A percentile compares a stretch with the other conserved stretches of the same genome.
Evolutionary conservation across 2,113 vertebrate species (phyloP).

Genomic region (Pedetes capensis): DNA sequence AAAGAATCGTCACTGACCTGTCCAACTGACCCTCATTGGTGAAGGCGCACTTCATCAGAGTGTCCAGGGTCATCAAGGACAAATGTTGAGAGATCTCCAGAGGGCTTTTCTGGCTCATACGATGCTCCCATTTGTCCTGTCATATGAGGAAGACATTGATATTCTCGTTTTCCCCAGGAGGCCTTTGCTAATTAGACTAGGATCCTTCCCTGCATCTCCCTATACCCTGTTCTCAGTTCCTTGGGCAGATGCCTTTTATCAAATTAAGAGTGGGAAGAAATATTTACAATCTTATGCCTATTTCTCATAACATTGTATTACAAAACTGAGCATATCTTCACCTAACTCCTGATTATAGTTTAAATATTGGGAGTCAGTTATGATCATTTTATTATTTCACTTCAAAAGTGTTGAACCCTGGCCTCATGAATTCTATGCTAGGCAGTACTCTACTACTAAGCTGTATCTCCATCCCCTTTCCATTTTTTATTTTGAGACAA

Average conservation of each 20-base stretch:
- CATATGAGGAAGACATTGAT: not conserved
- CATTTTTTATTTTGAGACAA: too few species aligned
- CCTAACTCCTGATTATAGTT: too few species aligned
- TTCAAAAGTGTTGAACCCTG: too few species aligned
- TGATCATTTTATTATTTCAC: too few species aligned
- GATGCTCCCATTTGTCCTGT: slow-evolving; percentile 91
- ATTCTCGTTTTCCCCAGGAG: not conserved
- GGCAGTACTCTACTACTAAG: too few species aligned
- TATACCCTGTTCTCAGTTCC: not conserved
- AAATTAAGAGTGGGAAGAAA: too few species aligned
- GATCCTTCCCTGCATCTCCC: not conserved
- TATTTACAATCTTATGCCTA: too few species aligned
- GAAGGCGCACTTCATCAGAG: slow-evolving; percentile 93
- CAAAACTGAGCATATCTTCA: too few species aligned
- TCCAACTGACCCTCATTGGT: slow-evolving; percentile 86
- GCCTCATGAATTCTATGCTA: too few species aligned
- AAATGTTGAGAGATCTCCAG: slow-evolving; percentile 89
- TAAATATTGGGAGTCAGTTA: too few species aligned
- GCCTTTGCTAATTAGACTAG: not conserved
- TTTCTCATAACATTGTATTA: too few species aligned
- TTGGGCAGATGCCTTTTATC: not conserved
- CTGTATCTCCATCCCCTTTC: too few species aligned
- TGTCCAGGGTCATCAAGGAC: slow-evolving; percentile 94
- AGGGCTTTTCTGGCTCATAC: slow-evolving; percentile 70
- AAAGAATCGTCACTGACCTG: slow-evolving; percentile 81